These are phyloP conservation scores for Malurus elegans DNA, from an alignment of 2,113 vertebrate genomes.

Conservation along the genomic window DNA sequence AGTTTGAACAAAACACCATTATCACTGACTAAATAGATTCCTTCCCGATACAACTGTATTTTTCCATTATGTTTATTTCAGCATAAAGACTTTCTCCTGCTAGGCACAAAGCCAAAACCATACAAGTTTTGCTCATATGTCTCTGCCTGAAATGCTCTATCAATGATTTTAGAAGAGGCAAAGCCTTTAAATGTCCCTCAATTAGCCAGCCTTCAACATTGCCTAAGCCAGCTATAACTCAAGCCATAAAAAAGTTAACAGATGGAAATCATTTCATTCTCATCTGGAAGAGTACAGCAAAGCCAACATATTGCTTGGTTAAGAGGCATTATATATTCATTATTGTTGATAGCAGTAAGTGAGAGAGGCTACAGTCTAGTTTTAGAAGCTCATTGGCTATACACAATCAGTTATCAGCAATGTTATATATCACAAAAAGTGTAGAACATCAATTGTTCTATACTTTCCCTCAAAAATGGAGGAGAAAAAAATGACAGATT, in stretches of 20 bases:
- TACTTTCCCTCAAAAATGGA: background rate
- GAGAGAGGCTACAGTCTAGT: background rate
- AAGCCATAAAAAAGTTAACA: background rate
- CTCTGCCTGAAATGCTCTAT: background rate
- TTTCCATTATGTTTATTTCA: background rate
- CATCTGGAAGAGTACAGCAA: background rate
- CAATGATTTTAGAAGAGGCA: background rate
- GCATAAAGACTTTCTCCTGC: background rate
- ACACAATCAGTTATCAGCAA: background rate
- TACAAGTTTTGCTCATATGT: background rate
- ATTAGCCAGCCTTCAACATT: background rate
- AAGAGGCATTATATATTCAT: background rate
- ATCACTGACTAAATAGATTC: background rate
- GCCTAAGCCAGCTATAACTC: background rate
- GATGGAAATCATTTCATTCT: background rate
- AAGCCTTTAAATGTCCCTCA: background rate
- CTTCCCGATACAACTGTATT: background rate
- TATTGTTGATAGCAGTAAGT: background rate
- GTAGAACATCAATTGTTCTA: background rate
- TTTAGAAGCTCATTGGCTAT: background rate
- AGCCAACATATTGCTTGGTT: background rate
- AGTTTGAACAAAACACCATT: background rate
- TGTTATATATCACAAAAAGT: background rate
- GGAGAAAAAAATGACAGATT: background rate
- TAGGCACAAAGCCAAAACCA: background rate